Evolutionary conservation across 2,888 invertebrate genomes (phyloP), one percentile per base, ranked within the genome.

Genomic region (Dynastes hyllus): DNA sequence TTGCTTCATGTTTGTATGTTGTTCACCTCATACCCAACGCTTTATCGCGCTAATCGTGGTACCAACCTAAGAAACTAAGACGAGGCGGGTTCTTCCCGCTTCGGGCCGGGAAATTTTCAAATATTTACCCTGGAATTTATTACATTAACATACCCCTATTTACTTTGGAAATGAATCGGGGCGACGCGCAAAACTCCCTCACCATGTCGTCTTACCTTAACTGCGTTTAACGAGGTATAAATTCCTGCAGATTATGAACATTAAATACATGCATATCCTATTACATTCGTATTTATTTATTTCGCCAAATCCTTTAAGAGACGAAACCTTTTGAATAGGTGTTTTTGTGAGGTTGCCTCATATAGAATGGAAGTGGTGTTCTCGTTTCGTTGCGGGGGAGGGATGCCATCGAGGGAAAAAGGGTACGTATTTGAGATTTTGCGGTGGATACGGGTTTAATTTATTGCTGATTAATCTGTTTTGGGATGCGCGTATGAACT

Each of bases 91-190:
- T 45, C 45, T 45, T 45, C 45, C 45, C 45, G 45, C 45, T 45
- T 45, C 8, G 45, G 29, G 32, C 5, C 2, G 22, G 16, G 50
- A 67, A 22, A 67, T 8, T 16, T 45, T 71, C 71, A 71, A 71
- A 71, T 71, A 71, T 71, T 71, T 71, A 58, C 71, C 37, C n/a
- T 16, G 71, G 71, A 71, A 71, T 71, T 71, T 71, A 71, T 71
- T 55, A 71, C 55, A 55, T 71, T 58, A 71, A 55, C 58, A 71
- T 37, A 40, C 55, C 71, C 71, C 37, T 71, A 71, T 71, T 71
- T 71, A 37, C 55, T 22, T 55, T 71, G 55, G 58, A 71, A 71
- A 71, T 55, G 71, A 71, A 55, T 55, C 71, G 32, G 53, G 55
- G 22, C 32, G 16, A 55, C 55, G 55, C 2, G 55, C 55, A 22